Conservation (phyloP, 2,797 vertebrate genomes). For the Chloroceryle inda region DNA sequence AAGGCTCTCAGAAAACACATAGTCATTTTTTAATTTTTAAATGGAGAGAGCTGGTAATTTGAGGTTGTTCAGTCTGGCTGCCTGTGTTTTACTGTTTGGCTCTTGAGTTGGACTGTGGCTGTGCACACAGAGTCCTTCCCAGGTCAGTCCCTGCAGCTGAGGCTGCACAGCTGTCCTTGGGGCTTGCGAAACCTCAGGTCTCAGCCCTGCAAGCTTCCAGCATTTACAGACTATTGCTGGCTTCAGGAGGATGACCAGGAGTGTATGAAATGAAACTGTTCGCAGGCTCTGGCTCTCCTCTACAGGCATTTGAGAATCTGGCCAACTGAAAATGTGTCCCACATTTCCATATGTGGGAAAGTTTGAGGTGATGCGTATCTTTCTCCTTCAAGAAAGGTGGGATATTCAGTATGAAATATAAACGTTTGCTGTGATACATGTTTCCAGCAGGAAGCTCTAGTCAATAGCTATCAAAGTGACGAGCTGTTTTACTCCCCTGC, state of each 20-base stretch:
- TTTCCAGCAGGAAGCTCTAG: slow-evolving; percentile 43
- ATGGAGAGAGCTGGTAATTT: not conserved
- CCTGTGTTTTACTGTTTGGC: not conserved
- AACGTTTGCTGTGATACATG: not conserved
- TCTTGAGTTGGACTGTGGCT: not conserved
- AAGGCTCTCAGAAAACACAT: not conserved
- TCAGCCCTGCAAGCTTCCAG: not conserved
- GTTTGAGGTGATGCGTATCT: not conserved
- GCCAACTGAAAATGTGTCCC: slow-evolving; percentile 4
- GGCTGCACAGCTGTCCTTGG: not conserved
- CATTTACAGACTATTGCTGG: not conserved
- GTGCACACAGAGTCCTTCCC: not conserved
- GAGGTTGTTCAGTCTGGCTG: not conserved
- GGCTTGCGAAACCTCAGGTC: not conserved
- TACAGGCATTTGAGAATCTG: not conserved
- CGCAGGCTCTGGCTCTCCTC: not conserved
- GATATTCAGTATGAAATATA: not conserved
- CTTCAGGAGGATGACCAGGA: not conserved
- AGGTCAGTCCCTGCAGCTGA: not conserved
- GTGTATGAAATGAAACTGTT: not conserved
- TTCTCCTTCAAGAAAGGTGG: not conserved
- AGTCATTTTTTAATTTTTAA: not conserved
- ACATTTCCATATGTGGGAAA: slow-evolving; percentile 33
- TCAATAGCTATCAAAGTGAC: slow-evolving; percentile 36
- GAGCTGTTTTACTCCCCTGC: slow-evolving; percentile 33